phyloP scores from a whole-genome alignment of 2,888 invertebrate genomes.

The Rhodophaea formosa region DNA sequence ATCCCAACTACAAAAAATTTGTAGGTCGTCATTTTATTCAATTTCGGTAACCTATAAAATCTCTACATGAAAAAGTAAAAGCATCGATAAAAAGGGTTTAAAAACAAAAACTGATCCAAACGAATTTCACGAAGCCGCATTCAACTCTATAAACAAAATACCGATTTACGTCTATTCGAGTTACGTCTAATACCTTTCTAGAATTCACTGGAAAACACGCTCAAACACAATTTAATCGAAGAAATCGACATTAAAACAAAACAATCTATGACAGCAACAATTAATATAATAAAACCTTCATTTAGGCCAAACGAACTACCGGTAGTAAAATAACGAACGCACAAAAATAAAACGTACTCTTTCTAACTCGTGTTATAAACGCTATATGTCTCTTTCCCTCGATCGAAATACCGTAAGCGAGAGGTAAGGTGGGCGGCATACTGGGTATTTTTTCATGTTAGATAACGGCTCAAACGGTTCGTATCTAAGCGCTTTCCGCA shows the following conservation, averaged over 20 bases:
- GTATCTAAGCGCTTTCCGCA: conserved; percentile 55
- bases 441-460: conserved; percentile 72
- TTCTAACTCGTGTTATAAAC: conserved; percentile 25
- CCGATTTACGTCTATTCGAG: neutral
- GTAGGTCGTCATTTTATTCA: no score
- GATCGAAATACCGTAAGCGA: conserved; percentile 77
- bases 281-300: conserved; percentile 55
- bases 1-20: no score
- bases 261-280: conserved; percentile 52
- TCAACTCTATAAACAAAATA: neutral
- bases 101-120: neutral
- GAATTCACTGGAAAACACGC: neutral
- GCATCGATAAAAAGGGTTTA: neutral
- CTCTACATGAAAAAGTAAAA: neutral
- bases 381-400: conserved; percentile 44
- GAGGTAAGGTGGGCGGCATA: conserved; percentile 61
- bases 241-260: conserved; percentile 34
- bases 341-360: conserved; percentile 45
- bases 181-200: neutral
- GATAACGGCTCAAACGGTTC: conserved; percentile 68
- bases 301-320: conserved; percentile 53
- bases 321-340: conserved; percentile 34
- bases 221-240: conserved; percentile 9
- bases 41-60: neutral
- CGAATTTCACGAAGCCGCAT: neutral